Evolutionary conservation across 2,113 vertebrate genomes (phyloP).

Genomic region (Sphyrna mokarran): DNA sequence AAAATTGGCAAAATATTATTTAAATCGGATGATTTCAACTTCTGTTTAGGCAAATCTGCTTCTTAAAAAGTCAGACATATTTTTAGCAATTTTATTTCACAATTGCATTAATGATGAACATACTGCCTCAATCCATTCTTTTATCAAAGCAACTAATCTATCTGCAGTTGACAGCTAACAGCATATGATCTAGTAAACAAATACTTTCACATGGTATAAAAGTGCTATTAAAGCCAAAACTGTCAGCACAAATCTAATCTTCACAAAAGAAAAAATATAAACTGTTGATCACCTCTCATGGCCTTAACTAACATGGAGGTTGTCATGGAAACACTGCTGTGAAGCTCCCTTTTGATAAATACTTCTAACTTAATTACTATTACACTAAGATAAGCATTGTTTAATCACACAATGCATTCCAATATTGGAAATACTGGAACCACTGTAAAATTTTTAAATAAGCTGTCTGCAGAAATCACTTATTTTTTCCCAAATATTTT

Average conservation of each 20-base stretch:
- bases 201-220: slow-evolving; percentile 84
- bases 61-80: slow-evolving; percentile 3
- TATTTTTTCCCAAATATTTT: slow-evolving; percentile 22
- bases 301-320: slow-evolving; percentile 93
- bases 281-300: slow-evolving; percentile 93
- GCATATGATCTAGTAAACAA: slow-evolving; percentile 95
- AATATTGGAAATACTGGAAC: slow-evolving; percentile 4
- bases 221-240: slow-evolving; percentile 97
- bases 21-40: slow-evolving; percentile 14
- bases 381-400: slow-evolving; percentile 71
- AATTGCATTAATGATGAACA: slow-evolving; percentile 22
- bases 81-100: slow-evolving; percentile 33
- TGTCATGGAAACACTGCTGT: slow-evolving; percentile 95
- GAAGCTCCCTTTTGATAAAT: slow-evolving; percentile 81
- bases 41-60: slow-evolving; percentile 18
- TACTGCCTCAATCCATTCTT: slow-evolving; percentile 64
- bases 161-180: slow-evolving; percentile 80
- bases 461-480: neutral
- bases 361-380: slow-evolving; percentile 86
- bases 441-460: neutral
- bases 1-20: neutral
- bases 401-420: slow-evolving; percentile 52
- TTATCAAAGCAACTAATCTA: slow-evolving; percentile 86
- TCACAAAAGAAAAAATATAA: slow-evolving; percentile 63
- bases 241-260: slow-evolving; percentile 97